A percentile compares a stretch with the other conserved stretches of the same genome.
Conservation (phyloP, 2,113 vertebrate genomes). For the Hemiprocne comata region DNA sequence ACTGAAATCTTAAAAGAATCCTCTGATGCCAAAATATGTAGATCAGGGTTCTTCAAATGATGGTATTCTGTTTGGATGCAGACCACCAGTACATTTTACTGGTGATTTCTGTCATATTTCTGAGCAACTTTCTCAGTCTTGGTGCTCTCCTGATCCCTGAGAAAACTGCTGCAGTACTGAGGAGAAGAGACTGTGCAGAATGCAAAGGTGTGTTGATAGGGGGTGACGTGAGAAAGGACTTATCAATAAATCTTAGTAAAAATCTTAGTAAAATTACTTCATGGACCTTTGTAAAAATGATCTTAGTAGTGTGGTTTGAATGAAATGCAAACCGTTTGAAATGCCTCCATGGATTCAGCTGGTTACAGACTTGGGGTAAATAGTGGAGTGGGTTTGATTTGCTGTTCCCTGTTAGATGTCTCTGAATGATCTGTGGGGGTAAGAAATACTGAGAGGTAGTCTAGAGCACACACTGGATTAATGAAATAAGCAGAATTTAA, state of each 20-base stretch:
- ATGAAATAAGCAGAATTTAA: constrained; percentile 48
- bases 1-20: neutral
- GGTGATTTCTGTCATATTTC: neutral
- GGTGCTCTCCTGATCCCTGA: neutral
- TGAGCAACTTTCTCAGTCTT: neutral
- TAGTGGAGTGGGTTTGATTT: neutral
- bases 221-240: neutral
- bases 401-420: neutral
- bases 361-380: neutral
- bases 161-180: neutral
- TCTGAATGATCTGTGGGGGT: neutral
- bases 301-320: neutral
- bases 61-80: neutral
- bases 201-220: neutral
- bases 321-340: neutral
- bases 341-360: neutral
- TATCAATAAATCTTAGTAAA: neutral
- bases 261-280: neutral
- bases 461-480: neutral
- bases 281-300: neutral
- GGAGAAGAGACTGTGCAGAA: neutral
- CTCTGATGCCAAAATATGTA: neutral
- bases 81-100: neutral
- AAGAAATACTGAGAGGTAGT: neutral
- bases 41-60: neutral